Percentiles rank a stretch among this genome's conserved stretches.
phyloP scores from a whole-genome alignment of 2,797 vertebrate species.

The Coilia nasus region DNA sequence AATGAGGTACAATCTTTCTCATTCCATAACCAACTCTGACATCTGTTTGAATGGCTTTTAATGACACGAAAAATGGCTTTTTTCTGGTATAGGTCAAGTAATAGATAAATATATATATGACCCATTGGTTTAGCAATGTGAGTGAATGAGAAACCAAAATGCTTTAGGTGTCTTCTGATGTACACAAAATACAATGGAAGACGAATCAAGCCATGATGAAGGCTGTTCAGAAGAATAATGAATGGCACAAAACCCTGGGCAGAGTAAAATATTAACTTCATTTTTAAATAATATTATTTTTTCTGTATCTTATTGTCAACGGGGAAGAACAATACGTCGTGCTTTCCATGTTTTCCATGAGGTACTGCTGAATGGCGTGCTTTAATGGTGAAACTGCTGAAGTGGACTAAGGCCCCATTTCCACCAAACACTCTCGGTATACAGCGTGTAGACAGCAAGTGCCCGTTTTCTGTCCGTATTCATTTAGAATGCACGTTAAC shows the following conservation, averaged over 20 bases:
- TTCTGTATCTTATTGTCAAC: background rate
- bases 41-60: conserved; percentile 11
- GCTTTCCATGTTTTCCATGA: background rate
- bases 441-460: no score
- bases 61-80: background rate
- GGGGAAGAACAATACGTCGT: background rate
- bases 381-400: background rate
- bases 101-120: background rate
- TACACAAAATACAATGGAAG: background rate
- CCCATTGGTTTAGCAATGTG: background rate
- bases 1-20: conserved; percentile 35
- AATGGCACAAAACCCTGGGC: background rate
- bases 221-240: background rate
- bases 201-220: background rate
- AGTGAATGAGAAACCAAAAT: background rate
- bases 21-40: conserved; percentile 2
- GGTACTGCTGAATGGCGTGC: background rate
- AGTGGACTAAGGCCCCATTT: background rate
- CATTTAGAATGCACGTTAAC: no score
- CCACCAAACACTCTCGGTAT: no score
- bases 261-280: background rate
- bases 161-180: background rate
- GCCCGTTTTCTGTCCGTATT: no score
- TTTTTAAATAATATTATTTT: background rate
- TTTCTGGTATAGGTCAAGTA: background rate